Evolutionary conservation across 1,140 invertebrate genomes (phyloP), one percentile per base, ranked within the genome.

Genomic region (Colletes gigas): DNA sequence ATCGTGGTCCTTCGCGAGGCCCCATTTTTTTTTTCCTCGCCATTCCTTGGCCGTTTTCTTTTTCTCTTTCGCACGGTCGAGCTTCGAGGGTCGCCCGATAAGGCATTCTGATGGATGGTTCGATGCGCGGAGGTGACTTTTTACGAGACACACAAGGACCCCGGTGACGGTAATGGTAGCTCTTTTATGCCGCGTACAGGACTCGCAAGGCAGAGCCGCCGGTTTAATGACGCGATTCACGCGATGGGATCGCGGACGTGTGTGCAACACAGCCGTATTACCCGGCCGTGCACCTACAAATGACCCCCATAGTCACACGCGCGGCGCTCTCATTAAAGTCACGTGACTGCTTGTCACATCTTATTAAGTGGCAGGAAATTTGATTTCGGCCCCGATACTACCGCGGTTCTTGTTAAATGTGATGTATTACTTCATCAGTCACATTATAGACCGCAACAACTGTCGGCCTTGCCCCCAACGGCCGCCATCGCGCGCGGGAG

Each of bases 291-390:
- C 41, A 81, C 65, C 55, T 77, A 76, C 81, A 77, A 83, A 83
- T 65, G 59, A 71, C 80, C 75, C 30, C 73, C 63, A 79, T 88
- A 57, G 83, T 72, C 59, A 80, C 77, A 83, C 19, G 80, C 79
- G 74, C 75, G 76, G 78, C 79, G 80, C 60, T 83, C 83, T 84
- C 83, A 71, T 84, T 84, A 85, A 84, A 85, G 88, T 90, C 88
- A 89, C 89, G 89, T 90, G 85, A 89, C 89, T 82, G 78, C 89
- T 87, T 90, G 89, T 90, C 88, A 90, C 88, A 89, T 90, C 90
- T 90, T 89, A 91, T 90, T 91, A 90, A 91, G 85, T 88, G 84
- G 83, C 88, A 87, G 85, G 89, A 80, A 87, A 83, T 89, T 89
- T 88, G 87, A 90, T 90, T 89, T 86, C 81, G 80, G 21, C 68